A percentile compares a stretch with the other conserved stretches of the same genome.
Evolutionary conservation across 2,797 vertebrate species (phyloP).

Genomic region (Ciconia nigra): DNA sequence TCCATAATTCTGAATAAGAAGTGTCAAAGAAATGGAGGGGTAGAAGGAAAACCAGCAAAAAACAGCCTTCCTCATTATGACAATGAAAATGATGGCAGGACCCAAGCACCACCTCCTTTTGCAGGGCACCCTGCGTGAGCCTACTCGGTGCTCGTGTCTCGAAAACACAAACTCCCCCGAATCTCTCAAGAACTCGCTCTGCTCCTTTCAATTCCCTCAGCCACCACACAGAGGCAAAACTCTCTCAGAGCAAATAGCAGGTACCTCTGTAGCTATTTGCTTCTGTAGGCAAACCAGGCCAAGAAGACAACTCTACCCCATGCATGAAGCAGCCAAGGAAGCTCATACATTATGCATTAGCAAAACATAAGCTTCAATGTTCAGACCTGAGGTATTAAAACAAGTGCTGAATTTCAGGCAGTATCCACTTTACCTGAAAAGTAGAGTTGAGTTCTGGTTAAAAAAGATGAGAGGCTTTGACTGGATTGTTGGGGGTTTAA

Average conservation of each 20-base stretch:
- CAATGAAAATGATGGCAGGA: background rate
- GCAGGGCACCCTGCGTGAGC: background rate
- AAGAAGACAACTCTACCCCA: conserved; percentile 32
- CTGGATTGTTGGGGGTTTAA: background rate
- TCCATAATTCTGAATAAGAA: background rate
- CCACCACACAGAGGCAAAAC: conserved; percentile 44
- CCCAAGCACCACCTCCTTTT: background rate
- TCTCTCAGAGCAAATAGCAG: conserved; percentile 51
- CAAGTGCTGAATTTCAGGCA: conserved; percentile 54
- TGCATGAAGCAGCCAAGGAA: conserved; percentile 59
- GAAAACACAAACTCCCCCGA: background rate
- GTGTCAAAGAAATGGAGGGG: background rate
- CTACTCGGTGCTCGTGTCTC: background rate
- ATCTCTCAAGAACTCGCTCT: background rate
- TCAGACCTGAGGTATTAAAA: conserved; percentile 56
- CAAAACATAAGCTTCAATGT: conserved; percentile 35
- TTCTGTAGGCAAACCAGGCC: conserved; percentile 39
- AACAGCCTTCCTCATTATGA: background rate
- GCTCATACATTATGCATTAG: conserved; percentile 29
- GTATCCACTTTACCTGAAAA: conserved; percentile 63
- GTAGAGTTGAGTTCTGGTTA: conserved; percentile 56
- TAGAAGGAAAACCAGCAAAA: background rate
- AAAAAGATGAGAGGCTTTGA: background rate
- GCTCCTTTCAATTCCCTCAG: conserved; percentile 31
- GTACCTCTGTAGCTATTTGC: conserved; percentile 13